These are phyloP conservation scores for Eudemis profundana DNA, from an alignment of 2,888 invertebrate genomes.

Conservation along the genomic window DNA sequence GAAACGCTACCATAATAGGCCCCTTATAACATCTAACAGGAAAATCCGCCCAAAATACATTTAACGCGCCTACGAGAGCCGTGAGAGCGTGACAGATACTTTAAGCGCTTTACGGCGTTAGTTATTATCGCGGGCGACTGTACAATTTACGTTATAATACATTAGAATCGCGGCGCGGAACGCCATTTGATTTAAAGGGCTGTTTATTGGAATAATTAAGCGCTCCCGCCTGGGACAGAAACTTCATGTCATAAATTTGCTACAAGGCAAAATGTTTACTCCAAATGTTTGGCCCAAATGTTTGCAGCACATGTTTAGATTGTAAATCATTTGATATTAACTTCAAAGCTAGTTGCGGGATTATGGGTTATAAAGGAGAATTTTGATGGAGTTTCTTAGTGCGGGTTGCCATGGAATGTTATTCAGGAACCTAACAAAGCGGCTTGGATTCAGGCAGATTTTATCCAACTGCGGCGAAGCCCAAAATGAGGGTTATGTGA, in stretches of 20 bases:
- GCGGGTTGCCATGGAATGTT: background rate
- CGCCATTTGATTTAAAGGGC: constrained; percentile 33
- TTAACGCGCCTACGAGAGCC: background rate
- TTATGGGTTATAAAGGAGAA: constrained; percentile 4
- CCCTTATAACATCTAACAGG: no score
- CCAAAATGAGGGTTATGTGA: no score
- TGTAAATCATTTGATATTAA: constrained; percentile 43
- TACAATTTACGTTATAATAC: constrained; percentile 5
- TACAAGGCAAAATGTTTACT: constrained; percentile 38
- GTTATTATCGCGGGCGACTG: no score
- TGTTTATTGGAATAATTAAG: constrained; percentile 39
- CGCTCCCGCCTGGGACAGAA: constrained; percentile 25
- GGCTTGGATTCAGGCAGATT: background rate
- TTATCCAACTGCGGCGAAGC: no score
- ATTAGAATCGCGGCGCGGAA: background rate
- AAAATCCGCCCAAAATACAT: no score
- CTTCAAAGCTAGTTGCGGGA: constrained; percentile 26
- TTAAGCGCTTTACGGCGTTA: background rate
- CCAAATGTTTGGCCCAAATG: constrained; percentile 38
- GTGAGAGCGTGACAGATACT: background rate
- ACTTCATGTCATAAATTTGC: constrained; percentile 41
- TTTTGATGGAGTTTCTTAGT: constrained; percentile 6
- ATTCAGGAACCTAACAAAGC: background rate
- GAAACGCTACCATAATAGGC: no score
- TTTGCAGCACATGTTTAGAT: constrained; percentile 39